Conservation (phyloP, 2,888 invertebrate genomes). For the Spialia ferax region DNA sequence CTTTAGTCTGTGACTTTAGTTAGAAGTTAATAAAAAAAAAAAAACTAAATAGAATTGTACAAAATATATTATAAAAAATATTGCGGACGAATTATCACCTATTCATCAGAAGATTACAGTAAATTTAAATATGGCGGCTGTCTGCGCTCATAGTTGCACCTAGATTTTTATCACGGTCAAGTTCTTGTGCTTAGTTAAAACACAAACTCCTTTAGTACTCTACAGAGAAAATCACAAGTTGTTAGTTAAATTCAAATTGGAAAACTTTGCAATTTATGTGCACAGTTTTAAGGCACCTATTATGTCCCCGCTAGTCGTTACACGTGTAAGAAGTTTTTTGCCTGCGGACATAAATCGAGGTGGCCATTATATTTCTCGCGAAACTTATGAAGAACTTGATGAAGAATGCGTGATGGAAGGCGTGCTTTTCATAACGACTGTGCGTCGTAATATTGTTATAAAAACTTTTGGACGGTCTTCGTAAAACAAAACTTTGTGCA, state of each 20-base stretch:
- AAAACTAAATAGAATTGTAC: too few relatives aligned
- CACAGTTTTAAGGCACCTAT: slow-evolving; percentile 75
- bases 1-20: too few relatives aligned
- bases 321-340: slow-evolving; percentile 51
- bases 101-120: neutral
- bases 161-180: slow-evolving; percentile 1
- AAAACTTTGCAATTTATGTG: slow-evolving; percentile 82
- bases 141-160: neutral
- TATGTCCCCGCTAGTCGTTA: slow-evolving; percentile 68
- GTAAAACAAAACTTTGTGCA: slow-evolving; percentile 1
- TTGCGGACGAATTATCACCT: too few relatives aligned
- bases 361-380: slow-evolving; percentile 17
- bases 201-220: slow-evolving; percentile 70
- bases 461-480: slow-evolving; percentile 15
- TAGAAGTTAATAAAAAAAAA: too few relatives aligned
- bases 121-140: neutral
- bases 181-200: slow-evolving; percentile 63
- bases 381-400: slow-evolving; percentile 26
- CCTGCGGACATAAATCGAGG: slow-evolving; percentile 44
- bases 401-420: slow-evolving; percentile 30
- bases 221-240: slow-evolving; percentile 75
- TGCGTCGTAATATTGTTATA: slow-evolving; percentile 15
- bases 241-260: slow-evolving; percentile 84
- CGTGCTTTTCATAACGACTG: slow-evolving; percentile 20
- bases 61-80: too few relatives aligned